Percentiles rank a stretch among this genome's conserved stretches.
phyloP scores from a whole-genome alignment of 2,113 vertebrate genomes.

The Stictonetta naevosa region DNA sequence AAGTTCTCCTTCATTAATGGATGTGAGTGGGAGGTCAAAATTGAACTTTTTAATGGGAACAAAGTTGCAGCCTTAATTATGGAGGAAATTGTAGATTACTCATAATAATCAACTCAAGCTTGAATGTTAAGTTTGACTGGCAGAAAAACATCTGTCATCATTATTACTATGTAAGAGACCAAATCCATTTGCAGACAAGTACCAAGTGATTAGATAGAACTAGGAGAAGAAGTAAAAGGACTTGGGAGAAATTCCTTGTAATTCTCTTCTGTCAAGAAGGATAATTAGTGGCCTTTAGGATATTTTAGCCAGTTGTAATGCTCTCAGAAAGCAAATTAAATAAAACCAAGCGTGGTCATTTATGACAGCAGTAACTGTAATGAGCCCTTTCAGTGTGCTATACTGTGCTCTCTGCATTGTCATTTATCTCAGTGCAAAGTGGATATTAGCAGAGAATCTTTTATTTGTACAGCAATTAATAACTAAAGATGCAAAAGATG shows the following conservation, averaged over 20 bases:
- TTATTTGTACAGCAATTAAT: neutral
- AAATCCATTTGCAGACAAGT: conserved; percentile 64
- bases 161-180: conserved; percentile 49
- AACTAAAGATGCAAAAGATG: neutral
- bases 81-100: conserved; percentile 43
- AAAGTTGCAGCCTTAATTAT: conserved; percentile 50
- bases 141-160: conserved; percentile 63
- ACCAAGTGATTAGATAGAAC: conserved; percentile 57
- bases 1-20: conserved; percentile 21
- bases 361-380: neutral
- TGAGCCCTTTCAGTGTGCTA: neutral
- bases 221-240: conserved; percentile 41
- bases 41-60: conserved; percentile 18
- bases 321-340: conserved; percentile 42
- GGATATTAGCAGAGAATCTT: neutral
- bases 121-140: conserved; percentile 58
- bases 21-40: conserved; percentile 47
- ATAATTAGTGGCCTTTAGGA: conserved; percentile 42
- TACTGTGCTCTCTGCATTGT: neutral
- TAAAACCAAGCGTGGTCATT: neutral
- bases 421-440: neutral
- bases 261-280: conserved; percentile 29
- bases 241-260: conserved; percentile 27
- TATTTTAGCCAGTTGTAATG: conserved; percentile 24
- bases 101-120: conserved; percentile 45